phyloP scores from a whole-genome alignment of 2,888 invertebrate species.

The Leptarthrus brevirostris region DNA sequence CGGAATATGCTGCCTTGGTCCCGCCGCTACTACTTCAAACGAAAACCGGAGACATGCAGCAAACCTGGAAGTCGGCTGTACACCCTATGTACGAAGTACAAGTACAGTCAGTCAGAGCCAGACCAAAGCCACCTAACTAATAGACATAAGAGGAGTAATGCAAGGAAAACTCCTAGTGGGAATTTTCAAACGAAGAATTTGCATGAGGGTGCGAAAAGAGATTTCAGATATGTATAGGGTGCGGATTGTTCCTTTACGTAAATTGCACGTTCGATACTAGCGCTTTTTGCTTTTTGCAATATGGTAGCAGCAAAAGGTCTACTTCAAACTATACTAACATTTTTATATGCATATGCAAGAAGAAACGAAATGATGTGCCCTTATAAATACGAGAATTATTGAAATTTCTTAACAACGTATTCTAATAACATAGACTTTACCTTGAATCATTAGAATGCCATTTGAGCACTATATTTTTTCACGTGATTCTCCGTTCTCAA shows the following conservation, averaged over 20 bases:
- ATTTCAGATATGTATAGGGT: slow-evolving; percentile 44
- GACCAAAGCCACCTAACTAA: slow-evolving; percentile 34
- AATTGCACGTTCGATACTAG: neutral
- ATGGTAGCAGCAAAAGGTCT: neutral
- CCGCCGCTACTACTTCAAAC: neutral
- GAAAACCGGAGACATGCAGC: slow-evolving; percentile 39
- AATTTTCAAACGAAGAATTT: slow-evolving; percentile 52
- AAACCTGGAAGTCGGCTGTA: slow-evolving; percentile 41
- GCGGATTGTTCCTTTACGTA: neutral
- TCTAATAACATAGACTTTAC: too few relatives aligned
- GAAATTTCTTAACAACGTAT: too few relatives aligned
- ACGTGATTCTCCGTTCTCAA: too few relatives aligned
- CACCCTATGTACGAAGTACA: slow-evolving; percentile 1
- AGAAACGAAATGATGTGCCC: too few relatives aligned
- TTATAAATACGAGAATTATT: too few relatives aligned
- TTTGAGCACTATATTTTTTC: too few relatives aligned
- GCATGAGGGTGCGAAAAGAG: slow-evolving; percentile 53
- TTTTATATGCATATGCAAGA: too few relatives aligned
- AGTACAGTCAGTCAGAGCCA: slow-evolving; percentile 22
- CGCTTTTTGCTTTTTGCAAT: neutral
- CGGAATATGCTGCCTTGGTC: slow-evolving; percentile 33
- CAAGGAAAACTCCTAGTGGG: slow-evolving; percentile 21
- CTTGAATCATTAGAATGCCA: too few relatives aligned
- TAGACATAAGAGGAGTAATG: slow-evolving; percentile 28
- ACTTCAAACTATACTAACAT: neutral